Percentiles rank a stretch among this genome's conserved stretches.
phyloP scores from a whole-genome alignment of 2,888 invertebrate genomes.

The Epsilonema sp. region DNA sequence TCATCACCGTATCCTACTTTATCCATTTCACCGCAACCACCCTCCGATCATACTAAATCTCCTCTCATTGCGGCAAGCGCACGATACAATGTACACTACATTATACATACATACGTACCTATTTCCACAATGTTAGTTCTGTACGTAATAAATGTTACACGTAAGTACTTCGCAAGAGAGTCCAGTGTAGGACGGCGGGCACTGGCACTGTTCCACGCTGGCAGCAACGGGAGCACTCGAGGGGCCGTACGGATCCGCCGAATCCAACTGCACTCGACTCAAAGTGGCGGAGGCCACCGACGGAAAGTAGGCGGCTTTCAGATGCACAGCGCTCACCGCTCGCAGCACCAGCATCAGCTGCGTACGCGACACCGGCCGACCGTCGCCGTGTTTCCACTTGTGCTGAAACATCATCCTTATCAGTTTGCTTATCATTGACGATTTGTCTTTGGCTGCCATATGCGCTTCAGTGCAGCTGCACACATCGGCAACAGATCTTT shows the following conservation, averaged over 20 bases:
- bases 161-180: conserved; percentile 36
- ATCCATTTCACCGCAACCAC: too few relatives aligned
- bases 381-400: conserved; percentile 26
- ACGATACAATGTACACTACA: too few relatives aligned
- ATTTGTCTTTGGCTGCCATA: too few relatives aligned
- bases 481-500: too few relatives aligned
- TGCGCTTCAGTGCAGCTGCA: too few relatives aligned
- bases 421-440: too few relatives aligned
- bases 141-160: too few relatives aligned
- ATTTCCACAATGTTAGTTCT: too few relatives aligned
- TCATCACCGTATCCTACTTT: too few relatives aligned
- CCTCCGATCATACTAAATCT: too few relatives aligned
- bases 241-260: conserved; percentile 34
- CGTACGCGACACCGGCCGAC: conserved; percentile 41
- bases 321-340: conserved; percentile 56
- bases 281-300: conserved; percentile 34
- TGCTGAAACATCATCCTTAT: conserved; percentile 15
- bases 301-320: conserved; percentile 69
- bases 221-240: conserved; percentile 19
- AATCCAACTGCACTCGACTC: conserved; percentile 47
- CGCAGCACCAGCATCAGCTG: conserved; percentile 72
- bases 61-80: too few relatives aligned
- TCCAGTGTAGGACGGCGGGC: conserved; percentile 76
- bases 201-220: conserved; percentile 67
- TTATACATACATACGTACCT: too few relatives aligned